These are phyloP conservation scores for Passer montanus DNA, from an alignment of 2,113 vertebrate species.

Conservation along the genomic window DNA sequence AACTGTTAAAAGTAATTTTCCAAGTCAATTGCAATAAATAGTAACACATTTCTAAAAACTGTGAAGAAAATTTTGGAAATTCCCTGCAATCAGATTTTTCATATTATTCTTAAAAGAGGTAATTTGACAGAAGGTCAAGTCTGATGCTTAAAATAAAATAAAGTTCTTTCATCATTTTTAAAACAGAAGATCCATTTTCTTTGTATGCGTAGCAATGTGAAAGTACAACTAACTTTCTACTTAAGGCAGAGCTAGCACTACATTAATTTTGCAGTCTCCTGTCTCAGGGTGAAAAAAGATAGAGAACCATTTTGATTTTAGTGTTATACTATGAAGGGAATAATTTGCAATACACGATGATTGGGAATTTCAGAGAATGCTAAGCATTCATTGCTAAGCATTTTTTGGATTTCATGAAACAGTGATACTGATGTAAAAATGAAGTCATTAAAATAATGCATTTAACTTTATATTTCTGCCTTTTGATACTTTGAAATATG, in stretches of 20 bases:
- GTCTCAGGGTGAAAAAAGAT: neutral
- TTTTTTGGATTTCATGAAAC: neutral
- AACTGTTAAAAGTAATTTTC: constrained; percentile 6
- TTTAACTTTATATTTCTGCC: neutral
- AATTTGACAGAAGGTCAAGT: neutral
- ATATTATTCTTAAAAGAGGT: neutral
- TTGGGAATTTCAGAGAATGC: neutral
- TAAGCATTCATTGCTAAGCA: neutral
- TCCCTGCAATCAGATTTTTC: neutral
- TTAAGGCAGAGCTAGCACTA: neutral
- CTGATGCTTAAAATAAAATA: neutral
- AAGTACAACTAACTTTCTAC: neutral
- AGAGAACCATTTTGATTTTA: neutral
- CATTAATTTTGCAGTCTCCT: neutral
- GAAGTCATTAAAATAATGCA: neutral
- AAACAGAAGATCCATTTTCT: neutral
- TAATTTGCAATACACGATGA: neutral
- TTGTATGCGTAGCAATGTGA: neutral
- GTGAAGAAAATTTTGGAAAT: neutral
- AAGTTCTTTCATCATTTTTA: neutral
- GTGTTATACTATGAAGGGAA: neutral
- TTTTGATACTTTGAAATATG: neutral
- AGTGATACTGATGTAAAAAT: neutral
- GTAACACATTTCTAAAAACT: neutral
- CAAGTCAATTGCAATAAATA: neutral